Base-by-base conservation (phyloP, 2,888 invertebrate species). In the Blera fallax region DNA sequence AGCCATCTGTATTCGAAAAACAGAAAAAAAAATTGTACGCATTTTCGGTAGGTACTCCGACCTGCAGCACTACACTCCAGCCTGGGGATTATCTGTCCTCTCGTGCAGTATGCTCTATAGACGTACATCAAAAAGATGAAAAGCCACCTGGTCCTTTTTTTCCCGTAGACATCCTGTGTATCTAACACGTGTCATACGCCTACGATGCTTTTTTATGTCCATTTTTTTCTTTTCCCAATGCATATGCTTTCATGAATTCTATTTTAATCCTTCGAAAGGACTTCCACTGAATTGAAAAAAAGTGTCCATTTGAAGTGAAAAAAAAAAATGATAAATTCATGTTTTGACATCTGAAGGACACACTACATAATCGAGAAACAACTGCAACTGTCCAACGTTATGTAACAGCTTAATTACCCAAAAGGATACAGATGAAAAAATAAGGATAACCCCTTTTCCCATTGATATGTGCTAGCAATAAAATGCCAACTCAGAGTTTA, bases 131-230 rank as follows among this genome's bases (percentile, higher is more conserved):
- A 77, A 70, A 70, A 48, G 21, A 48, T 16, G 52, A 74, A 72
- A 48, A 81, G 65, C 81, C 85, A 76, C 80, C 85, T 81, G 80
- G 85, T 60, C 48, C 48, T 77, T 79, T 70, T 83, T 83, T 83
- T 65, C 60, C 60, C 45, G 67, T 76, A 80, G 80, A 69, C 85
- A 85, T 85, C 85, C 85, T 85, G 85, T 85, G 85, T 60, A 29
- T 65, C 34, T 43, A 72, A 77, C 85, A 85, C 85, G 85, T 85
- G 85, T 67, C 85, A 74, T 72, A 81, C 85, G 58, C 72, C 85
- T 81, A 85, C 76, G 54, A 74, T 34, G 6, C 18, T 18, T 18
- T 34, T 34, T 45, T 56, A 21, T 56, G 34, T 14, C 14, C n/a
- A 29, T 8, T 70, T 70, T 67, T 69, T 37, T 50, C 69, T 62